Base-by-base conservation (phyloP, 2,888 invertebrate genomes). In the Cabera pusaria region DNA sequence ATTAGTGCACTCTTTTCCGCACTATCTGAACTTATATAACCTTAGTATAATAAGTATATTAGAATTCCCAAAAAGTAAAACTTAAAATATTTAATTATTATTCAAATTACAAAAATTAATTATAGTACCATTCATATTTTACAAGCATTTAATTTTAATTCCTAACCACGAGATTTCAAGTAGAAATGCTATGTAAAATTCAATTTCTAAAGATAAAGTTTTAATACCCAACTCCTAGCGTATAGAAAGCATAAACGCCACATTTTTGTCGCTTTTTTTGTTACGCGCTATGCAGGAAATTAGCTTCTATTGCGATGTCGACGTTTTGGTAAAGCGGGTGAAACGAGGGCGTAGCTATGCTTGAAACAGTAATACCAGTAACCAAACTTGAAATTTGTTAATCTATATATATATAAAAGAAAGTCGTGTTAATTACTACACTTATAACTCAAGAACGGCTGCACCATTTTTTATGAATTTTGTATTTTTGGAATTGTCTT, bases 301-400 rank as follows among this genome's bases (percentile, higher is more conserved):
- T 87, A 86, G 87, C 82, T 87, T 75, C 87, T 87, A 87, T 88
- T 88, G 86, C 88, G 77, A 84, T 78, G 87, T 87, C 84, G 85
- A 83, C 84, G 84, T 85, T 85, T 85, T 74, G 80, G 84, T 80
- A 79, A 78, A 86, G 82, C 84, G 87, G 72, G 76, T 71, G 74
- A 79, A 85, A 82, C 81, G 84, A 81, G 83, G 77, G 72, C 77
- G 76, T 78, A 17, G 35, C 18, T 35, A 16, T 21, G 20, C 11
- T 12, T 25, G 10, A 25, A 20, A 29, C 36, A 25, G 6, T 14
- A 35, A 35, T 26, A 17, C 6, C 35, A 40, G 41, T 35, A 42
- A 21, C 20, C 9, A 10, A 40, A 12, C 19, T 40, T n/a, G n/a
- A n/a, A n/a, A n/a, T n/a, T n/a, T n/a, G n/a, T n/a, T n/a, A n/a